Percentiles rank a stretch among this genome's conserved stretches.
These are phyloP conservation scores for Heteromormyrus szaboi DNA, from an alignment of 2,797 vertebrate genomes.

Conservation along the genomic window DNA sequence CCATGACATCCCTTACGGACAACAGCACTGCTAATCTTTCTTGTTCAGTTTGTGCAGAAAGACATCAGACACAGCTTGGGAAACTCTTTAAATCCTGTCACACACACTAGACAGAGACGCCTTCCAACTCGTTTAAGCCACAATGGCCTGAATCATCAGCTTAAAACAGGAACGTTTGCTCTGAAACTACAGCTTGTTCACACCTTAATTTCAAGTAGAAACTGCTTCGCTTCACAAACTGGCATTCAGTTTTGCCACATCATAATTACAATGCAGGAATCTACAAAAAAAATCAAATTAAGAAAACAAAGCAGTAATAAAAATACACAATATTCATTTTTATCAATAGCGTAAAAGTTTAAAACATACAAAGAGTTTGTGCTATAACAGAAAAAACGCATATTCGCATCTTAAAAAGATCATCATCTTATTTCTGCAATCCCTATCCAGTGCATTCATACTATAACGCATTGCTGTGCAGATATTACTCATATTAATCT, in stretches of 20 bases:
- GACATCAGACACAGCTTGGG: neutral
- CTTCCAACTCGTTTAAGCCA: neutral
- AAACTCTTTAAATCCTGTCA: neutral
- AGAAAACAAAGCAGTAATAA: neutral
- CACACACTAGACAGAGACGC: neutral
- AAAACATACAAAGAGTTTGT: neutral
- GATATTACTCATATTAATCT: neutral
- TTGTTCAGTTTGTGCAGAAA: neutral
- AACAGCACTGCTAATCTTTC: neutral
- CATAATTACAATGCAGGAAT: neutral
- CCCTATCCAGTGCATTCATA: neutral
- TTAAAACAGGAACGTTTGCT: neutral
- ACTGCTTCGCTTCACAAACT: slow-evolving; percentile 6
- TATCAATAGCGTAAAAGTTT: neutral
- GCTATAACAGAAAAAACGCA: neutral
- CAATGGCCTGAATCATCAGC: neutral
- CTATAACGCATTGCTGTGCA: neutral
- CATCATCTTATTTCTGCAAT: neutral
- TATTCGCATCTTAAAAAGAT: neutral
- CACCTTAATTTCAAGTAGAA: slow-evolving; percentile 29
- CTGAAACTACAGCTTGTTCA: slow-evolving; percentile 29
- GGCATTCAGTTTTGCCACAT: neutral
- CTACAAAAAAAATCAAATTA: neutral
- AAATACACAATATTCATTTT: neutral
- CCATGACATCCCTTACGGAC: neutral